Evolutionary conservation across 2,888 invertebrate species (phyloP).

Genomic region (Macaria notata): DNA sequence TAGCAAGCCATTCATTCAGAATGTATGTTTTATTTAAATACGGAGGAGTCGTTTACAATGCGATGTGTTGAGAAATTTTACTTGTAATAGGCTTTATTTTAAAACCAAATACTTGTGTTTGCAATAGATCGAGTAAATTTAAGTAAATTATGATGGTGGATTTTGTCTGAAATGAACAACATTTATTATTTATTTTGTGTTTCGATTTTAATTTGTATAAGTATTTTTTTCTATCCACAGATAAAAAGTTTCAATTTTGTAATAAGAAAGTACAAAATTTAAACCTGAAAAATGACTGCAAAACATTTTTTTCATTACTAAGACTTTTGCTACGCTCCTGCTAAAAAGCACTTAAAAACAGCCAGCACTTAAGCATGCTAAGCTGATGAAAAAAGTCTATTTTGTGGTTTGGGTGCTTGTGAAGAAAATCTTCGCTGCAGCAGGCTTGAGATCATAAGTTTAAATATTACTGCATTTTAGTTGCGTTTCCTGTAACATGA

Average conservation of each 20-base stretch:
- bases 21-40: conserved; percentile 15
- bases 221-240: too few species aligned
- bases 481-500: too few species aligned
- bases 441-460: neutral
- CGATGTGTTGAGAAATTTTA: too few species aligned
- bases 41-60: neutral
- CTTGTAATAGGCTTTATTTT: too few species aligned
- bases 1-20: conserved; percentile 47
- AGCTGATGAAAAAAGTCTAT: conserved; percentile 1
- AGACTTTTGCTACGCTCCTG: neutral
- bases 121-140: too few species aligned
- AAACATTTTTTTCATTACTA: neutral
- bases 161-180: too few species aligned
- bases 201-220: too few species aligned
- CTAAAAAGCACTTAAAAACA: neutral
- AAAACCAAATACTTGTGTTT: too few species aligned
- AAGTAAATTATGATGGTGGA: too few species aligned
- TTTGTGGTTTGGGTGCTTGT: neutral
- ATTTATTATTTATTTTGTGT: too few species aligned
- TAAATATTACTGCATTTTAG: neutral
- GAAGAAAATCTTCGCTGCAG: conserved; percentile 1
- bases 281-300: neutral
- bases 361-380: neutral
- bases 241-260: too few species aligned
- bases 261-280: too few species aligned